Evolutionary conservation across 37 sponge, comb jelly and placozoan genomes (phyloP).

Genomic region (Amphimedon queenslandica): DNA sequence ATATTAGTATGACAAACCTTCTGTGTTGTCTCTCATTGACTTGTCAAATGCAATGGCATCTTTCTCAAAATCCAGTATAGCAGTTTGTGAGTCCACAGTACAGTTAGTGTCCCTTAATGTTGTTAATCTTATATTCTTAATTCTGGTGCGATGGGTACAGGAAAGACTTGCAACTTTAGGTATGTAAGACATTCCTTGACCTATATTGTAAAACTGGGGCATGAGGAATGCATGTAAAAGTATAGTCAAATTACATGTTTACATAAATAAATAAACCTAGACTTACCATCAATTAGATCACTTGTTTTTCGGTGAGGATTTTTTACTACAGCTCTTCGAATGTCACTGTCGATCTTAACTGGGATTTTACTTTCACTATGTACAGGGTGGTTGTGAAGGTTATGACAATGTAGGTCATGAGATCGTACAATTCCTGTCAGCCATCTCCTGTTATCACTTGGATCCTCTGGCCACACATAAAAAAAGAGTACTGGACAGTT

Average conservation of each 20-base stretch:
- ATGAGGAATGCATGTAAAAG: background rate
- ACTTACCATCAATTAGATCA: slow-evolving; percentile 32
- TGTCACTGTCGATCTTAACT: slow-evolving; percentile 26
- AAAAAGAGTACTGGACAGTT: slow-evolving; percentile 35
- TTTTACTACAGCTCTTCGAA: background rate
- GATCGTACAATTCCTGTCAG: slow-evolving; percentile 21
- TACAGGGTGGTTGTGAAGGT: slow-evolving; percentile 33
- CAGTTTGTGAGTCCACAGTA: background rate
- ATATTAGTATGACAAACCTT: background rate
- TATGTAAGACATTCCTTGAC: slow-evolving; percentile 36
- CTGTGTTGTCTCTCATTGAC: background rate
- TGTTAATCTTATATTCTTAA: background rate
- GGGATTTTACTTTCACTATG: slow-evolving; percentile 26
- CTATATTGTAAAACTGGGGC: background rate
- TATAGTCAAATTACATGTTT: too few relatives aligned
- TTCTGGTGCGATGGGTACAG: background rate
- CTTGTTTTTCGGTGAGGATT: slow-evolving; percentile 37
- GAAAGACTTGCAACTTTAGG: slow-evolving; percentile 3
- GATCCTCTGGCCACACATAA: slow-evolving; percentile 40
- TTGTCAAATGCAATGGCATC: background rate
- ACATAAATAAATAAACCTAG: background rate
- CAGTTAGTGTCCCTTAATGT: background rate
- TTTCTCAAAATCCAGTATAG: background rate
- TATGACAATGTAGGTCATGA: background rate
- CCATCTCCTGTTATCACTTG: slow-evolving; percentile 30